These are phyloP conservation scores for Listronotus oregonensis DNA, from an alignment of 1,140 invertebrate genomes.

Conservation along the genomic window DNA sequence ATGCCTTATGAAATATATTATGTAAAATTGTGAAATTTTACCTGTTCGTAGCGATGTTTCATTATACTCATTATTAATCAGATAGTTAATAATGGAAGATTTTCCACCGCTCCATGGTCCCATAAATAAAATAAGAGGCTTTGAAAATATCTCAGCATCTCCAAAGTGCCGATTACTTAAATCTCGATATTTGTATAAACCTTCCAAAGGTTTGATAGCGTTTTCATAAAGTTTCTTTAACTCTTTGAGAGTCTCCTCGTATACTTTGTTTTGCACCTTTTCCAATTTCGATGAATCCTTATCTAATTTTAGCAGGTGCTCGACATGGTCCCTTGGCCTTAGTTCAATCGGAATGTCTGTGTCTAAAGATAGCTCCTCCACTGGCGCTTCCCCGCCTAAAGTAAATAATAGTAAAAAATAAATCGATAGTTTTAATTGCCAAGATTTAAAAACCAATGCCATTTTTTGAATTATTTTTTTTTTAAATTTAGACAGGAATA, in stretches of 20 bases:
- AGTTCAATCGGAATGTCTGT: constrained; percentile 76
- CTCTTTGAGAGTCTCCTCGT: constrained; percentile 79
- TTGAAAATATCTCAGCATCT: constrained; percentile 94
- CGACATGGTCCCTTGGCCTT: constrained; percentile 79
- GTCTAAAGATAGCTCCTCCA: constrained; percentile 66
- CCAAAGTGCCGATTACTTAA: constrained; percentile 90
- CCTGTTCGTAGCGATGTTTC: constrained; percentile 83
- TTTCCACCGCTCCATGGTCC: constrained; percentile 96
- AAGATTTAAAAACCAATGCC: too few relatives aligned
- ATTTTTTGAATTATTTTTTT: too few relatives aligned
- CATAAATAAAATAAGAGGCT: constrained; percentile 90
- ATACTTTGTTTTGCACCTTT: constrained; percentile 71
- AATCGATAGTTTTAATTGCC: too few relatives aligned
- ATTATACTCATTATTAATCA: constrained; percentile 85
- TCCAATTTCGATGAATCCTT: constrained; percentile 75
- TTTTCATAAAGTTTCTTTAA: constrained; percentile 86
- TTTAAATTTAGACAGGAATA: too few relatives aligned
- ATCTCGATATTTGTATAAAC: constrained; percentile 88
- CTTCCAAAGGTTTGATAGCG: constrained; percentile 88
- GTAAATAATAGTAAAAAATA: background rate
- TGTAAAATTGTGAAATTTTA: too few relatives aligned
- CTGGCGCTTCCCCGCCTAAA: constrained; percentile 51
- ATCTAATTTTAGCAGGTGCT: constrained; percentile 78
- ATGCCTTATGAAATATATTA: too few relatives aligned
- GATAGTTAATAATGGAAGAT: constrained; percentile 92